A percentile compares a stretch with the other conserved stretches of the same genome.
These are phyloP conservation scores for Sebastes fasciatus DNA, from an alignment of 2,113 vertebrate genomes.

Conservation along the genomic window DNA sequence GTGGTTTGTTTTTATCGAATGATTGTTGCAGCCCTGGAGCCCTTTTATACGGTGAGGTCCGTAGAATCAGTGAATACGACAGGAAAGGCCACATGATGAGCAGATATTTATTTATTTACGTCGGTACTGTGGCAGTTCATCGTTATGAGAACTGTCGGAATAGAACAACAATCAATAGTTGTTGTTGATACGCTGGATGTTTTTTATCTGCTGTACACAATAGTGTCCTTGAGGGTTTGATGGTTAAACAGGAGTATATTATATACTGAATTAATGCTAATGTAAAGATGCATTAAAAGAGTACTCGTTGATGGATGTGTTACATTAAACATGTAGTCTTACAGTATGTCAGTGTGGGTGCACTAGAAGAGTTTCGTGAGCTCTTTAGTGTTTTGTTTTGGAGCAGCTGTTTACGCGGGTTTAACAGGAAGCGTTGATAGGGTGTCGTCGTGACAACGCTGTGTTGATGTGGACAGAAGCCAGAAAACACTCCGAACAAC, in stretches of 20 bases:
- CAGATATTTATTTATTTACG: constrained; percentile 1
- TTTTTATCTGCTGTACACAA: constrained; percentile 15
- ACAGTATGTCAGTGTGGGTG: background rate
- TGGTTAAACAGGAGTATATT: background rate
- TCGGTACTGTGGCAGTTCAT: constrained; percentile 15
- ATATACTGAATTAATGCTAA: background rate
- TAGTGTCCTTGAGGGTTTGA: background rate
- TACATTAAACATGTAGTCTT: constrained; percentile 6
- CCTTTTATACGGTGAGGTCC: background rate
- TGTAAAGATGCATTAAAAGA: too few relatives aligned
- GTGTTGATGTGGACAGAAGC: constrained; percentile 60
- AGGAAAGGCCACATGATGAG: background rate
- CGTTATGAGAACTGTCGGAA: constrained; percentile 1
- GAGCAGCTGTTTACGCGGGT: constrained; percentile 51
- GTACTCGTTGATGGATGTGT: background rate
- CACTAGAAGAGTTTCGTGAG: constrained; percentile 15
- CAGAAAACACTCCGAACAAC: constrained; percentile 44
- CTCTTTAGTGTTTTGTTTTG: constrained; percentile 12
- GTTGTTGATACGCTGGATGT: constrained; percentile 34
- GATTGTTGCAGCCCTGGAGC: background rate
- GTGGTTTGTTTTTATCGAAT: background rate
- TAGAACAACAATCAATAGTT: constrained; percentile 12
- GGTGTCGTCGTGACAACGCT: constrained; percentile 45
- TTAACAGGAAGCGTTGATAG: constrained; percentile 72
- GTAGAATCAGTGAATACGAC: constrained; percentile 1